Percentiles rank a stretch among this genome's conserved stretches.
Evolutionary conservation across 2,888 invertebrate species (phyloP).

Genomic region (Orchestes rusci): DNA sequence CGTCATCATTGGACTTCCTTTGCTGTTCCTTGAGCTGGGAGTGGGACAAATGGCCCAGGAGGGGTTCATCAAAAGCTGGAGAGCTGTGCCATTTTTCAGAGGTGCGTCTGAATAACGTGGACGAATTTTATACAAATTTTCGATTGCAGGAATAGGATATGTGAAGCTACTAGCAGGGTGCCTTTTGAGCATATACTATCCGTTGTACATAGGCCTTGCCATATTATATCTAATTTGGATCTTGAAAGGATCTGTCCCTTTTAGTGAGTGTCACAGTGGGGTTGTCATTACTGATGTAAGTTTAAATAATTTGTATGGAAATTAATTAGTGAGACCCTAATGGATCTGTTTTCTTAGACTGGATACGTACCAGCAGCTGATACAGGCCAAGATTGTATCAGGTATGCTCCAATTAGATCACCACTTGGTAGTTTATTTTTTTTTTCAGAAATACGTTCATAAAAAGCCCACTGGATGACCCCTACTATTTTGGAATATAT

Average conservation of each 20-base stretch:
- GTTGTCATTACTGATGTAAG: slow-evolving; percentile 44
- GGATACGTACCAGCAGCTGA: slow-evolving; percentile 40
- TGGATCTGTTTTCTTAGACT: slow-evolving; percentile 30
- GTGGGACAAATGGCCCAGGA: slow-evolving; percentile 59
- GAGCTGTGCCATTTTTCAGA: slow-evolving; percentile 58
- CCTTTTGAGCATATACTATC: slow-evolving; percentile 50
- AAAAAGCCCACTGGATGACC: slow-evolving; percentile 53
- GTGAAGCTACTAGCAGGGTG: slow-evolving; percentile 51
- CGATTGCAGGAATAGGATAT: slow-evolving; percentile 43
- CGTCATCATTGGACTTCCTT: slow-evolving; percentile 49
- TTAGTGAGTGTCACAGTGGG: slow-evolving; percentile 48
- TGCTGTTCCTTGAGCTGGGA: slow-evolving; percentile 55
- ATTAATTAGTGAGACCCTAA: neutral
- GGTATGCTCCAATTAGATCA: slow-evolving; percentile 30
- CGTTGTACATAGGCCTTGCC: slow-evolving; percentile 52
- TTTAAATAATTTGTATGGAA: slow-evolving; percentile 11
- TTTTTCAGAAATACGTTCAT: slow-evolving; percentile 45
- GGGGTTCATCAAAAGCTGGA: slow-evolving; percentile 58
- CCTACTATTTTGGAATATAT: slow-evolving; percentile 59
- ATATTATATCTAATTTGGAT: slow-evolving; percentile 52
- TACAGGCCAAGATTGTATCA: slow-evolving; percentile 41
- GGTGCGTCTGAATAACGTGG: slow-evolving; percentile 41
- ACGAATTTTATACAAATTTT: neutral
- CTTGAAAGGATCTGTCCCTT: slow-evolving; percentile 49
- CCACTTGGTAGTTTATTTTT: slow-evolving; percentile 2